phyloP scores from a whole-genome alignment of 1,140 invertebrate species.

The Lepidurus apus region DNA sequence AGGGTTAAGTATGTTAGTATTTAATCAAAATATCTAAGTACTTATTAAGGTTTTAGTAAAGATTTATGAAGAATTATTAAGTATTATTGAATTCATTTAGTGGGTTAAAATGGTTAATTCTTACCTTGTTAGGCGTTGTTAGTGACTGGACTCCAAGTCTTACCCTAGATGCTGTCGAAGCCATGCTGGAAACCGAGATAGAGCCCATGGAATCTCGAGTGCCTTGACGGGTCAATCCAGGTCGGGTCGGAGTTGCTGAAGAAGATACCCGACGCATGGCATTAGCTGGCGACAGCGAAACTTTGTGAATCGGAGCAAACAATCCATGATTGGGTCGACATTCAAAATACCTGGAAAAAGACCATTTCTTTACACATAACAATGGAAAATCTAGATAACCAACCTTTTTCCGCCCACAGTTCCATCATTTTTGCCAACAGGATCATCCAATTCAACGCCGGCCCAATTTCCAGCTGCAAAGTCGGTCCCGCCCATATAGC shows the following conservation, averaged over 20 bases:
- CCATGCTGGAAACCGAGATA: conserved; percentile 53
- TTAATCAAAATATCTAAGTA: too few species aligned
- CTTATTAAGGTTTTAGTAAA: background rate
- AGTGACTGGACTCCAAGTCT: conserved; percentile 62
- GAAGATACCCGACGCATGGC: conserved; percentile 58
- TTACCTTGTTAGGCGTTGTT: conserved; percentile 37
- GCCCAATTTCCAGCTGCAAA: conserved; percentile 91
- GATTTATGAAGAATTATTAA: background rate
- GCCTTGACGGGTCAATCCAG: conserved; percentile 61
- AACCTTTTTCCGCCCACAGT: conserved; percentile 69
- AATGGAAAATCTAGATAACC: too few species aligned
- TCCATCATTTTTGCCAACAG: conserved; percentile 92
- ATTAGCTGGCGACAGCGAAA: conserved; percentile 62
- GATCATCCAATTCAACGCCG: conserved; percentile 89
- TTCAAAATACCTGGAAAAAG: conserved; percentile 79
- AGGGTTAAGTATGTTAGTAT: too few species aligned
- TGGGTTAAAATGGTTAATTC: background rate
- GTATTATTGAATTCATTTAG: background rate
- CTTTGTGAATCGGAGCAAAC: conserved; percentile 84
- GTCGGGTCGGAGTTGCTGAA: conserved; percentile 54
- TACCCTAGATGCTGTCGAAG: conserved; percentile 58
- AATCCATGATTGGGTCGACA: conserved; percentile 84
- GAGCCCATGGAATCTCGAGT: conserved; percentile 82
- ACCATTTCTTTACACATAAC: background rate
- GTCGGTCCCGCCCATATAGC: conserved; percentile 76